Evolutionary conservation across 2,888 invertebrate genomes (phyloP), one percentile per base, ranked within the genome.

Genomic region (Agrochola circellaris): DNA sequence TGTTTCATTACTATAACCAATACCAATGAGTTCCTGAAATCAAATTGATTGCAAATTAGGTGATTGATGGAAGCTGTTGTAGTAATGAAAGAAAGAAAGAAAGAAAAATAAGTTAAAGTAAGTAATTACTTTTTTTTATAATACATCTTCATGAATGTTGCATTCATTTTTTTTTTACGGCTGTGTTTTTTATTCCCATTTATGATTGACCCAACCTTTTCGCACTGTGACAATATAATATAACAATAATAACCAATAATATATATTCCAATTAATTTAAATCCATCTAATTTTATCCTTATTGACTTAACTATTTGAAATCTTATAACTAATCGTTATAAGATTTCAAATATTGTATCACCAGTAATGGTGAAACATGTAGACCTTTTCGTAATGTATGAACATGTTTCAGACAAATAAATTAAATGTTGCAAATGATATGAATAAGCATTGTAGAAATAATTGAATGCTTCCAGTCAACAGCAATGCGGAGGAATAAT

Each of bases 1-100:
- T 56, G 93, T 91, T 45, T 95, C 95, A 83, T 93, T 95, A 88
- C 97, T 96, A 78, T 95, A 96, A 15, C 95, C 97, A 30, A 97
- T 96, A 67, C 97, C 94, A 20, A 94, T 88, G 54, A 95, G 90
- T 87, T 95, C 95, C 97, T 96, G 87, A 61, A 92, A 93, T 45
- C 3, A 51, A 67, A 68, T 64, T 64, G 42, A 42, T 38, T 26
- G 1, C 20, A 71, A 65, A 13, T 45, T 42, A 68, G n/a, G 26
- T 34, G 20, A 20, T 7, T 60, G n/a, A 38, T 56, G 7, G 26
- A 48, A 26, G 11, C 2, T n/a, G n/a, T n/a, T n/a, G n/a, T n/a
- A n/a, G n/a, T n/a, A n/a, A n/a, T n/a, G n/a, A n/a, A n/a, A n/a
- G n/a, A n/a, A n/a, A n/a, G n/a, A n/a, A n/a, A n/a, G n/a, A n/a